Evolutionary conservation across 2,888 invertebrate species (phyloP).

Genomic region (Psylliodes chrysocephalus): DNA sequence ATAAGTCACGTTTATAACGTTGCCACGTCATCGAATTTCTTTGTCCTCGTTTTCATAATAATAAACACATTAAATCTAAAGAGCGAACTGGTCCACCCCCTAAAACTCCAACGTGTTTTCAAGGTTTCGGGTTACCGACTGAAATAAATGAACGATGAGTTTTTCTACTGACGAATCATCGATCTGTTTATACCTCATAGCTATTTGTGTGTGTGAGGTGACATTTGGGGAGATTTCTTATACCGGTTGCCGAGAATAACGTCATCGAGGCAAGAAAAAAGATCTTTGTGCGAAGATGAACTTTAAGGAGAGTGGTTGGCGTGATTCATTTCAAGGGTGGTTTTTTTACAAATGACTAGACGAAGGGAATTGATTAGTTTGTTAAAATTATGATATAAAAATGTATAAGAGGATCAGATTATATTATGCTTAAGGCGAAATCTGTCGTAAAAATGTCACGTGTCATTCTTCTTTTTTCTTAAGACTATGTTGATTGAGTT

Average conservation of each 20-base stretch:
- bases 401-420: no score
- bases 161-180: slow-evolving; percentile 20
- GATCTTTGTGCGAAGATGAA: not conserved
- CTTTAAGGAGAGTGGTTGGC: not conserved
- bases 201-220: slow-evolving; percentile 4
- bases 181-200: slow-evolving; percentile 9
- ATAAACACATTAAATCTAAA: slow-evolving; percentile 7
- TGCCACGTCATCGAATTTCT: slow-evolving; percentile 28
- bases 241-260: not conserved
- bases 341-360: no score
- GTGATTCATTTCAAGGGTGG: not conserved
- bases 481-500: no score
- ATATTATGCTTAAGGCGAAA: no score
- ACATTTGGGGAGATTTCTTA: not conserved
- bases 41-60: slow-evolving; percentile 3
- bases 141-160: slow-evolving; percentile 22
- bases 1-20: slow-evolving; percentile 27
- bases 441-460: not conserved
- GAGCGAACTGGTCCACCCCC: slow-evolving; percentile 21
- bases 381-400: not conserved
- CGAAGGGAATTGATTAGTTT: no score
- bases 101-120: slow-evolving; percentile 20
- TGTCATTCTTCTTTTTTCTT: no score
- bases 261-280: not conserved
- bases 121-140: slow-evolving; percentile 17